Evolutionary conservation across 2,113 vertebrate species (phyloP), one percentile per base, ranked within the genome.

Genomic region (Ivindomyrus marchei): DNA sequence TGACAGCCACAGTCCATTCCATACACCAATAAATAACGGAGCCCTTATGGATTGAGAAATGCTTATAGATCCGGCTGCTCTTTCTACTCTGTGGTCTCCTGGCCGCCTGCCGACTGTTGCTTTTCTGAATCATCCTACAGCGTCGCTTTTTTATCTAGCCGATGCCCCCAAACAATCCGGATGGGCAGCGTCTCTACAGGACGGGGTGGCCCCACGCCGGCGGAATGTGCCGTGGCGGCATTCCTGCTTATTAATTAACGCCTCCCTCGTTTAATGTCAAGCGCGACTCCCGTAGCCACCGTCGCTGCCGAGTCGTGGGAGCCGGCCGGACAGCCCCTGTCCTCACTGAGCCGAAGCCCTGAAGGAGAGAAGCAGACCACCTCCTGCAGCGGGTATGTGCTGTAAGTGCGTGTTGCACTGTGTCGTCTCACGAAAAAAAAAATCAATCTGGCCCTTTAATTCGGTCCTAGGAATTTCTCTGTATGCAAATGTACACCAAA

Each of bases 21-120:
- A 88, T 87, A 52, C 0, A 0, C 88, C 88, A 77, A 93, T 94
- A 96, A 94, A 90, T 88, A 90, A 94, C 83, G 10, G 88, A 91
- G 92, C 94, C 74, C 92, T 94, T 94, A 92, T 92, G 92, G 92
- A 92, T 93, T 95, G 93, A 94, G 93, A 96, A 93, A 95, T 95
- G 11, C 94, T 93, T 93, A 91, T 91, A 92, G 50, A 85, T 89
- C 58, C 19, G 19, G 31, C 45, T 46, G 31, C 83, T 89, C 84
- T 86, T 58, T 89, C 46, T 11, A 74, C 52, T 89, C 89, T 66
- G 85, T 74, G 89, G 45, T 42, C 42, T 24, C 42, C 45, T 9
- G 85, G 49, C 4, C 11, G 3, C 85, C 85, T 1, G 3, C 47
- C 27, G 27, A 52, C 49, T 5, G 13, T 53, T 2, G 19, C 27